Conservation (phyloP, 2,113 vertebrate species). For the Pelecanus crispus region DNA sequence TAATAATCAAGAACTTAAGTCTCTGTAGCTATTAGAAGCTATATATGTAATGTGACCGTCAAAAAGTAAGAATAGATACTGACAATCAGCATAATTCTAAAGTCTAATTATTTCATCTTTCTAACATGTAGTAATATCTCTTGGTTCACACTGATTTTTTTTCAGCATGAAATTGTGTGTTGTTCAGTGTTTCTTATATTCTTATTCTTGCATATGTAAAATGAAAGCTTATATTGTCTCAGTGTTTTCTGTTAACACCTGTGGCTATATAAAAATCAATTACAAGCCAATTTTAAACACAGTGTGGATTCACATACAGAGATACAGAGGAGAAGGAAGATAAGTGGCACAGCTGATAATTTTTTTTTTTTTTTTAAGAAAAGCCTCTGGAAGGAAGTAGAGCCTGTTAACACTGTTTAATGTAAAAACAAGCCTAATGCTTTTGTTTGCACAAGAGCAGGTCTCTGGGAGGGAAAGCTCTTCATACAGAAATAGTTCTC, state of each 20-base stretch:
- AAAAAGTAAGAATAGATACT: neutral
- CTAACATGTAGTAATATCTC: neutral
- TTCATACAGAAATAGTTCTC: neutral
- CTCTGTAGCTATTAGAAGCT: neutral
- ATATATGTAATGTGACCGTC: neutral
- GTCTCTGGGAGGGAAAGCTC: neutral
- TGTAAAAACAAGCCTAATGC: slow-evolving; percentile 17
- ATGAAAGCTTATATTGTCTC: neutral
- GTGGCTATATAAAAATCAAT: slow-evolving; percentile 33
- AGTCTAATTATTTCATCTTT: neutral
- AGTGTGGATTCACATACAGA: neutral
- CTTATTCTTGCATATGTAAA: neutral
- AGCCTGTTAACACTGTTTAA: slow-evolving; percentile 1
- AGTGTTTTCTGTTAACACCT: neutral
- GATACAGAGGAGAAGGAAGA: neutral
- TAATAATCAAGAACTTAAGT: neutral
- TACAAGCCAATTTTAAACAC: slow-evolving; percentile 42
- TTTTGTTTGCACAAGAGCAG: neutral
- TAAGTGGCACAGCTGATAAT: neutral
- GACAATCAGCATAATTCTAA: neutral
- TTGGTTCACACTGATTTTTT: neutral
- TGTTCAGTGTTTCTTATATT: neutral
- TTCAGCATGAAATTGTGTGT: neutral
- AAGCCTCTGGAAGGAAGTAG: neutral
- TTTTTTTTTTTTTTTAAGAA: neutral